Conservation (phyloP, 2,113 vertebrate species). For the Hyaena hyaena region DNA sequence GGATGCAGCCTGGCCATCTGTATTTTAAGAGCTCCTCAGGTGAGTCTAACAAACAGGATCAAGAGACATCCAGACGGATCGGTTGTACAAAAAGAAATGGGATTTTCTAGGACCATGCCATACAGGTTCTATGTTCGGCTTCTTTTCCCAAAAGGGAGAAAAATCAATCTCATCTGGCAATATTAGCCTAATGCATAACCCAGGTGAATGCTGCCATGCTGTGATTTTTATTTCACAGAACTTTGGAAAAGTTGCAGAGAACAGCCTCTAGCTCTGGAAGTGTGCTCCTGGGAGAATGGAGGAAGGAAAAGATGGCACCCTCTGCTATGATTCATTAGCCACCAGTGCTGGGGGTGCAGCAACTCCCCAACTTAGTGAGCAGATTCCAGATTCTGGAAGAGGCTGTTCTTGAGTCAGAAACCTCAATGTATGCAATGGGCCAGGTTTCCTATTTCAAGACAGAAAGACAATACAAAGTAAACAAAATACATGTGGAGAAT, state of each 20-base stretch:
- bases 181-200: neutral
- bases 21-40: neutral
- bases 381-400: neutral
- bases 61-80: neutral
- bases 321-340: neutral
- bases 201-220: neutral
- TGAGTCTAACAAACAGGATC: neutral
- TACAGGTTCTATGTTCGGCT: neutral
- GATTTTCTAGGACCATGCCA: conserved; percentile 3
- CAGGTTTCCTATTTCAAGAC: neutral
- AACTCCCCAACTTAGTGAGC: neutral
- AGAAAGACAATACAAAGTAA: conserved; percentile 1
- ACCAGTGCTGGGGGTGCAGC: neutral
- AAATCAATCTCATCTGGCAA: neutral
- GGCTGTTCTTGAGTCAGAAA: conserved; percentile 5
- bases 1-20: neutral
- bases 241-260: neutral
- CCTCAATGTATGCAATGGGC: neutral
- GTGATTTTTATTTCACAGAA: neutral
- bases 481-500: conserved; percentile 21
- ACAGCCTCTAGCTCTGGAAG: neutral
- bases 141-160: neutral
- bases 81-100: neutral
- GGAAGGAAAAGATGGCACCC: neutral
- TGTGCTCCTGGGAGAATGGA: neutral